phyloP scores from a whole-genome alignment of 2,113 vertebrate genomes.

The Raphicerus campestris region DNA sequence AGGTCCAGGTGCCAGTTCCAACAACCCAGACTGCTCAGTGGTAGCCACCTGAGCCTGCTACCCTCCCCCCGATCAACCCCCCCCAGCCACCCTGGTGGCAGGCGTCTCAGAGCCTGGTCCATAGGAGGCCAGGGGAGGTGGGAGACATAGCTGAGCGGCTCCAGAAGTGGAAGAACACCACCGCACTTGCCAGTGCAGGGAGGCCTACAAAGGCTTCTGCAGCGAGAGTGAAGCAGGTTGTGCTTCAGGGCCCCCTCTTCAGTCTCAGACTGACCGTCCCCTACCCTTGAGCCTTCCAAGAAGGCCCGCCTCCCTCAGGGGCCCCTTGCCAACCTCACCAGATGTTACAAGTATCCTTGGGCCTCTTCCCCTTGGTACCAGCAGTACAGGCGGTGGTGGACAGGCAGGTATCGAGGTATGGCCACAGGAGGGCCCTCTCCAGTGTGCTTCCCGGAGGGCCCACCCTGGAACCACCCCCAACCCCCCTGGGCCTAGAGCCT shows the following conservation, averaged over 20 bases:
- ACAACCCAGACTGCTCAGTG: not conserved
- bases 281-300: not conserved
- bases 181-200: not conserved
- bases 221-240: not conserved
- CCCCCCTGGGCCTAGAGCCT: not conserved
- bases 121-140: not conserved
- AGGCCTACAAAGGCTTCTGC: not conserved
- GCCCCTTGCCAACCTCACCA: not conserved
- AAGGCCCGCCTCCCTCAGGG: too few relatives aligned
- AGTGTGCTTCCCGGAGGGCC: too few relatives aligned
- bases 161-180: not conserved
- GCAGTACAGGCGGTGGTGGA: not conserved
- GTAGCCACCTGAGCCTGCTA: not conserved
- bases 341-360: not conserved
- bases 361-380: not conserved
- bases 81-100: not conserved
- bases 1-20: not conserved
- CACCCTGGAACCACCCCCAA: not conserved
- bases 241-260: not conserved
- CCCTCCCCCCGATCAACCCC: not conserved
- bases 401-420: not conserved
- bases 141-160: not conserved
- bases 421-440: rapidly evolving
- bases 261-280: not conserved
- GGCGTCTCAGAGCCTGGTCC: not conserved